These are phyloP conservation scores for Actenoides hombroni DNA, from an alignment of 2,113 vertebrate genomes.

Conservation along the genomic window DNA sequence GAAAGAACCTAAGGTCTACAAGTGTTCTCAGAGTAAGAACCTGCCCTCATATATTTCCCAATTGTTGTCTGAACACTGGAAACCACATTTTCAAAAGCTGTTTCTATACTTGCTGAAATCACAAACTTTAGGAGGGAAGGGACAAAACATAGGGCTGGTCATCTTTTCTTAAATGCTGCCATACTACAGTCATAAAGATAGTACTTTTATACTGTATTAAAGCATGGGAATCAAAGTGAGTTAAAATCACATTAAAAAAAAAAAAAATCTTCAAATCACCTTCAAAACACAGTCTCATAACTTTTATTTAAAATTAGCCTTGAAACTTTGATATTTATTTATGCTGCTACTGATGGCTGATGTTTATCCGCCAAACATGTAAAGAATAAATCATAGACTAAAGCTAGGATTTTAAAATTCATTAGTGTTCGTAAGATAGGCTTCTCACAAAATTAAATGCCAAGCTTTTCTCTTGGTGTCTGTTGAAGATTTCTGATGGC, in stretches of 20 bases:
- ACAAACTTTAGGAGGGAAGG: neutral
- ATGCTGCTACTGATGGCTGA: neutral
- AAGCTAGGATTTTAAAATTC: neutral
- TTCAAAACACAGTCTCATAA: neutral
- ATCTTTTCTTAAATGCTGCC: neutral
- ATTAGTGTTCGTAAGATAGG: neutral
- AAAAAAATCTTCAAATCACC: fast-evolving
- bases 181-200: neutral
- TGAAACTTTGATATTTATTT: neutral
- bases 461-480: neutral
- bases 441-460: neutral
- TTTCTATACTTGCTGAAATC: neutral
- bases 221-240: neutral
- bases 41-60: neutral
- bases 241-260: neutral
- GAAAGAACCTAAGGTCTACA: neutral
- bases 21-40: neutral
- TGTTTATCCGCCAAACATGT: neutral
- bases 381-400: neutral
- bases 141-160: neutral
- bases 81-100: neutral
- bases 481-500: neutral
- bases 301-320: neutral
- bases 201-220: neutral
- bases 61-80: neutral